Conservation (phyloP, 92 coral and sea anemone species). For the Umimayanthus kanabou region DNA sequence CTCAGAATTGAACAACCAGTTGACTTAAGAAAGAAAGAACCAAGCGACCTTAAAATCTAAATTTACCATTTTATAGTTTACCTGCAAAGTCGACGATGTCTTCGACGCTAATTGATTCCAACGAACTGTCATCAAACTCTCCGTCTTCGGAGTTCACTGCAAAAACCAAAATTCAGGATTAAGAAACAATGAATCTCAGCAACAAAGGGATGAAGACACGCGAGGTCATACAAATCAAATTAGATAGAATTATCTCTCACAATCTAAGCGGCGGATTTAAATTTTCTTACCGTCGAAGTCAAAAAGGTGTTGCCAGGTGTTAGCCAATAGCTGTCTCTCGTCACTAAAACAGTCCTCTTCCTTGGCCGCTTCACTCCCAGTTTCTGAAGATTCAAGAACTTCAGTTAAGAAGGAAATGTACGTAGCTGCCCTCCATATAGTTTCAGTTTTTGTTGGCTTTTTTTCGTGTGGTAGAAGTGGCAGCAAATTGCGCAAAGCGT, state of each 20-base stretch:
- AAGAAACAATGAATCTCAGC: conserved; percentile 23
- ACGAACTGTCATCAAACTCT: conserved; percentile 43
- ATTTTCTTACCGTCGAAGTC: conserved; percentile 36
- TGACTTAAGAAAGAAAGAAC: not conserved
- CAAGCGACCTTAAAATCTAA: not conserved
- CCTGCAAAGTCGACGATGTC: conserved; percentile 47
- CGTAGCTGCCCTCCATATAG: conserved; percentile 83
- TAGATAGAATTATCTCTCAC: conserved; percentile 13
- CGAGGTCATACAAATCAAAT: conserved; percentile 19
- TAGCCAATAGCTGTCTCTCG: conserved; percentile 43
- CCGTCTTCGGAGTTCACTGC: conserved; percentile 42
- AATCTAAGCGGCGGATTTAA: conserved; percentile 17
- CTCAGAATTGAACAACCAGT: not conserved
- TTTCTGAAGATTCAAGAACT: conserved; percentile 43
- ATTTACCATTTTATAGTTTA: not conserved
- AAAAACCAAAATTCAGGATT: conserved; percentile 11
- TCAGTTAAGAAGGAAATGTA: conserved; percentile 60
- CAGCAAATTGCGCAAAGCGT: conserved; percentile 66
- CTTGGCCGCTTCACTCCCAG: conserved; percentile 30
- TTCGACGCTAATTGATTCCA: conserved; percentile 42
- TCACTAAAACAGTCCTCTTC: conserved; percentile 31
- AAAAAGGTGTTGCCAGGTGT: conserved; percentile 46
- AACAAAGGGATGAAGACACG: conserved; percentile 27
- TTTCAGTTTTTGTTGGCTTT: conserved; percentile 85
- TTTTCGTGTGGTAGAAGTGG: conserved; percentile 81